Evolutionary conservation across 2,797 vertebrate species (phyloP).

Genomic region (Sternotherus odoratus): DNA sequence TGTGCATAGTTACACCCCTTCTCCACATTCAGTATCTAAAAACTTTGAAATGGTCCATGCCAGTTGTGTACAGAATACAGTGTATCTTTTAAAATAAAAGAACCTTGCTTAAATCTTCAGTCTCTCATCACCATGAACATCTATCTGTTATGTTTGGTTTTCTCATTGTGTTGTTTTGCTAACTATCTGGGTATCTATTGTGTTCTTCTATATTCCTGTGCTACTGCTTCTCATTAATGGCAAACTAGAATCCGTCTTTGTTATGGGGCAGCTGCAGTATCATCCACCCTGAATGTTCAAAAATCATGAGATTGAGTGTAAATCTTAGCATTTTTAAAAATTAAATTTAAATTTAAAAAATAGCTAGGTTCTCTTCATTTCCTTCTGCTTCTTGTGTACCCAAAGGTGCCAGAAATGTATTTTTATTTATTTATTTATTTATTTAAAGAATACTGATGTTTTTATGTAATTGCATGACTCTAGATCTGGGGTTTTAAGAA

Average conservation of each 20-base stretch:
- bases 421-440: no score
- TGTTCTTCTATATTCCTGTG: neutral
- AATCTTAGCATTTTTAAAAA: neutral
- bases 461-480: neutral
- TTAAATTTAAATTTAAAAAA: no score
- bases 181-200: neutral
- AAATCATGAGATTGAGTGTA: neutral
- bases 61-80: neutral
- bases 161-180: neutral
- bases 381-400: neutral
- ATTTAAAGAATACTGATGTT: neutral
- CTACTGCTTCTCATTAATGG: neutral
- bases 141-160: neutral
- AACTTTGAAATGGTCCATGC: neutral
- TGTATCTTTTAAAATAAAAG: neutral
- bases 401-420: neutral
- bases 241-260: neutral
- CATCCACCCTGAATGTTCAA: neutral
- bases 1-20: neutral
- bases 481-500: neutral
- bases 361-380: neutral
- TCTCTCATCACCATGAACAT: neutral
- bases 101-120: neutral
- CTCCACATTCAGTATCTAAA: neutral
- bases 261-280: neutral